A percentile compares a stretch with the other conserved stretches of the same genome.
These are phyloP conservation scores for Coelinius sp. DNA, from an alignment of 2,888 invertebrate species.

Conservation along the genomic window DNA sequence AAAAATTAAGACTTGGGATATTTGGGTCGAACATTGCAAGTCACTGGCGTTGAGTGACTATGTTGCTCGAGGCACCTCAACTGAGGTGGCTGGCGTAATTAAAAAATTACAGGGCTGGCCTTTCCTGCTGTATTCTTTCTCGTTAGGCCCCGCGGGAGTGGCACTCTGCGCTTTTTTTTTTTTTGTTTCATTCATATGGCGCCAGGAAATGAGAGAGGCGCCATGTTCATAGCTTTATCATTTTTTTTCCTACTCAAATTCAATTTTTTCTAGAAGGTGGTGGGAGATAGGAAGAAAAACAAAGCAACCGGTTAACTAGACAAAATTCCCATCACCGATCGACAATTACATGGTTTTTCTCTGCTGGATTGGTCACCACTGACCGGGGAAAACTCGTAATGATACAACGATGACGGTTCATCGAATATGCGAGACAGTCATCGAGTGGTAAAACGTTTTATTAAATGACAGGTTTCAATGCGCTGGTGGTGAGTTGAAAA, in stretches of 20 bases:
- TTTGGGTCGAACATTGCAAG: conserved; percentile 52
- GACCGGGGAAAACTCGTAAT: conserved; percentile 4
- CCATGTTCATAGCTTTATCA: conserved; percentile 40
- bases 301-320: conserved; percentile 21
- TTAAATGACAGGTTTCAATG: conserved; percentile 38
- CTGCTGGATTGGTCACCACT: conserved; percentile 1
- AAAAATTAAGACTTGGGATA: conserved; percentile 52
- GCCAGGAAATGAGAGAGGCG: conserved; percentile 56
- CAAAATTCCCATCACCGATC: background rate
- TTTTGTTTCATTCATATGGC: conserved; percentile 57
- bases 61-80: conserved; percentile 17
- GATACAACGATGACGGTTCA: conserved; percentile 17
- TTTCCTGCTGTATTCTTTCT: conserved; percentile 42
- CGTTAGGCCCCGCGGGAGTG: conserved; percentile 20
- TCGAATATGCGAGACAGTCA: conserved; percentile 27
- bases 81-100: conserved; percentile 60
- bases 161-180: conserved; percentile 34
- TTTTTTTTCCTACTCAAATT: conserved; percentile 22
- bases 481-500: conserved; percentile 25
- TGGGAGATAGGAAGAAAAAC: background rate
- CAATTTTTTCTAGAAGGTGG: background rate
- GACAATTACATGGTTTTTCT: background rate
- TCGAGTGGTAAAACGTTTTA: conserved; percentile 34
- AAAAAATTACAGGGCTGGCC: conserved; percentile 65
- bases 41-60: conserved; percentile 59